Conservation (phyloP, 2,888 invertebrate species). For the Dromius quadrimaculatus region DNA sequence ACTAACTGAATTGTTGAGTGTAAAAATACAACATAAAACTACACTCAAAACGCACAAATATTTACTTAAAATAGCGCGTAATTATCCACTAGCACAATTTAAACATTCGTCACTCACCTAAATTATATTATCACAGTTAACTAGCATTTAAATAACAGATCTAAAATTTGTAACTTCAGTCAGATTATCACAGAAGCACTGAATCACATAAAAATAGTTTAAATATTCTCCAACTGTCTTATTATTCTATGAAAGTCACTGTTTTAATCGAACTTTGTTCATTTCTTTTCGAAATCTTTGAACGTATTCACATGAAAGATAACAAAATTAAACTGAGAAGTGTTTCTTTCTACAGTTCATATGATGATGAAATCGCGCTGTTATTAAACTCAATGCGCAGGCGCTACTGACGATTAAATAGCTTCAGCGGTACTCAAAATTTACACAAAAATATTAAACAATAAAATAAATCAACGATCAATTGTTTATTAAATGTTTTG, state of each 20-base stretch:
- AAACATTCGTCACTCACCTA: slow-evolving; percentile 18
- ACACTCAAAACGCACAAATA: neutral
- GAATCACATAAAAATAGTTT: slow-evolving; percentile 9
- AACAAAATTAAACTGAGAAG: slow-evolving; percentile 33
- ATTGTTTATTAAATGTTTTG: too few species aligned
- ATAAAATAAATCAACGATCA: too few species aligned
- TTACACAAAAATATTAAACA: too few species aligned
- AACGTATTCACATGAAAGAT: slow-evolving; percentile 23
- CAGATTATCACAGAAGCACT: slow-evolving; percentile 22
- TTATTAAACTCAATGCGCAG: slow-evolving; percentile 5
- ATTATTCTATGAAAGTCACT: slow-evolving; percentile 1
- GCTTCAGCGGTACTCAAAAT: slow-evolving; percentile 21
- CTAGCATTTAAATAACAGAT: slow-evolving; percentile 31
- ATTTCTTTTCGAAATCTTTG: slow-evolving; percentile 6
- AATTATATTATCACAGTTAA: slow-evolving; percentile 17
- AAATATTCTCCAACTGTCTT: neutral
- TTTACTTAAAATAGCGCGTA: neutral
- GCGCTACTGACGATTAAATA: slow-evolving; percentile 20
- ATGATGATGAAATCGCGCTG: slow-evolving; percentile 38
- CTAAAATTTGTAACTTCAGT: too few species aligned
- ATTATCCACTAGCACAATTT: neutral
- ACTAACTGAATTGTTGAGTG: neutral
- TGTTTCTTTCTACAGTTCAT: neutral
- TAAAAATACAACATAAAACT: neutral
- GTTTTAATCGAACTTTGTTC: slow-evolving; percentile 36